Evolutionary conservation across 37 sponge, comb jelly and placozoan species (phyloP).

Genomic region (Petrosia ficiformis): DNA sequence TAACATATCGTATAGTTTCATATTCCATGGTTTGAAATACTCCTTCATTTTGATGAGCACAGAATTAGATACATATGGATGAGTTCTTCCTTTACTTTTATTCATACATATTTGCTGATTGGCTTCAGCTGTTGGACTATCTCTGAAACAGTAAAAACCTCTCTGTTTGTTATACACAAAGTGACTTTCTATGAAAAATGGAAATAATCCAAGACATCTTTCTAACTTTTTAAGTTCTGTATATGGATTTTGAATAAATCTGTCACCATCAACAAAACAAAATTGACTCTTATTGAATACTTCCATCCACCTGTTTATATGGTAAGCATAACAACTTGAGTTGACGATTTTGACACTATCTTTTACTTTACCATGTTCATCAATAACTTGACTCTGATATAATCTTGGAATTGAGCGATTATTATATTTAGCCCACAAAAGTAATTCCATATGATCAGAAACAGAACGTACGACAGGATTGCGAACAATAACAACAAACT

Average conservation of each 20-base stretch:
- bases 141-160: conserved; percentile 69
- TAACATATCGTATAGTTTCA: conserved; percentile 16
- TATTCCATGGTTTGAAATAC: conserved; percentile 46
- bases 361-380: conserved; percentile 18
- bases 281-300: conserved; percentile 52
- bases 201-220: conserved; percentile 51
- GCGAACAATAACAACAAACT: conserved; percentile 74
- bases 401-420: conserved; percentile 14
- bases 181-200: conserved; percentile 37
- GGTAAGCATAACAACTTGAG: conserved; percentile 60
- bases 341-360: conserved; percentile 23
- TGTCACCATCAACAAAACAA: conserved; percentile 80
- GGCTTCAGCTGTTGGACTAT: too few relatives aligned
- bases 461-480: conserved; percentile 77
- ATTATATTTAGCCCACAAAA: conserved; percentile 25
- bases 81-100: conserved; percentile 67
- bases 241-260: conserved; percentile 59
- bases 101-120: conserved; percentile 17
- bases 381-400: conserved; percentile 46
- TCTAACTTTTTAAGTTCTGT: conserved; percentile 50
- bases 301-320: conserved; percentile 67
- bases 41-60: conserved; percentile 25
- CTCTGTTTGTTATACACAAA: conserved; percentile 49
- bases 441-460: conserved; percentile 82
- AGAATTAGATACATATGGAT: conserved; percentile 48